Percentiles rank a stretch among this genome's conserved stretches.
Conservation (phyloP, 2,797 vertebrate genomes). For the Gambusia yucatana region DNA sequence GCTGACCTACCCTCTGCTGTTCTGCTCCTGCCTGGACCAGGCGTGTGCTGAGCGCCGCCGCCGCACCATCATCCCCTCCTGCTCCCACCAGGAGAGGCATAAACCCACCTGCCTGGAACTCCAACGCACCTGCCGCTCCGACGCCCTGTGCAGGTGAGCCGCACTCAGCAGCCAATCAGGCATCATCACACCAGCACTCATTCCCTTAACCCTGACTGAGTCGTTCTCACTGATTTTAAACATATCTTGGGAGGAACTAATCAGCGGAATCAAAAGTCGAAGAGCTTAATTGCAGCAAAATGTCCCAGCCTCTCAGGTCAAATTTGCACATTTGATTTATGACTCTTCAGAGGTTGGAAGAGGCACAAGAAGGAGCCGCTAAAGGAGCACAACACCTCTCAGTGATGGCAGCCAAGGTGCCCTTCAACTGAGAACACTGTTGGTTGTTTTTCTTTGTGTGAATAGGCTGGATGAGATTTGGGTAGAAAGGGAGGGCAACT, state of each 20-base stretch:
- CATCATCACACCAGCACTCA: slow-evolving; percentile 56
- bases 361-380: slow-evolving; percentile 13
- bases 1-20: slow-evolving; percentile 92
- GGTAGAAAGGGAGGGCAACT: not conserved
- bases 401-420: not conserved
- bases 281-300: slow-evolving; percentile 46
- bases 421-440: slow-evolving; percentile 25
- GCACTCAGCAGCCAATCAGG: not conserved
- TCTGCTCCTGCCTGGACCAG: slow-evolving; percentile 92
- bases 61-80: slow-evolving; percentile 92
- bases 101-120: slow-evolving; percentile 90
- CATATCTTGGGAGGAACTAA: slow-evolving; percentile 27
- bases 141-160: slow-evolving; percentile 90
- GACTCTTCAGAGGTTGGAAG: slow-evolving; percentile 41
- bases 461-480: not conserved
- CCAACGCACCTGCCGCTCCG: slow-evolving; percentile 82
- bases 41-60: slow-evolving; percentile 92
- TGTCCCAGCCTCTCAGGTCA: slow-evolving; percentile 10
- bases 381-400: not conserved
- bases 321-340: slow-evolving; percentile 46
- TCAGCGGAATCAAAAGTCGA: slow-evolving; percentile 42
- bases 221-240: slow-evolving; percentile 25
- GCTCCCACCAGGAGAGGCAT: slow-evolving; percentile 90
- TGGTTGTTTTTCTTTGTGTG: not conserved
- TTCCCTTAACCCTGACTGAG: not conserved